Percentiles rank a stretch among this genome's conserved stretches.
phyloP scores from a whole-genome alignment of 2,113 vertebrate genomes.

The Colaptes auratus region DNA sequence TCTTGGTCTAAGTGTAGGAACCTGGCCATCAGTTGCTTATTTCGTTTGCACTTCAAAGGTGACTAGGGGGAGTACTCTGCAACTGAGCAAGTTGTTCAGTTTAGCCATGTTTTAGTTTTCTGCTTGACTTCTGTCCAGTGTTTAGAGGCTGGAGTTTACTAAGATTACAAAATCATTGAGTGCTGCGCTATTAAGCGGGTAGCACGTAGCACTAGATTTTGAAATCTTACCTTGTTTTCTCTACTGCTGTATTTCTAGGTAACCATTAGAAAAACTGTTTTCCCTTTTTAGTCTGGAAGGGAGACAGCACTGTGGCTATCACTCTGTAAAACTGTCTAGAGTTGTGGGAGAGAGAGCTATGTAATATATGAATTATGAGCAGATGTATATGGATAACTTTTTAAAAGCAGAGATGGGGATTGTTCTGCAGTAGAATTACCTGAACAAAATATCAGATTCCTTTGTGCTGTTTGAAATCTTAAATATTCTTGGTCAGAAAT shows the following conservation, averaged over 20 bases:
- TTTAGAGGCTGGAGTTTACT: neutral
- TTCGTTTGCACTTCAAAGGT: neutral
- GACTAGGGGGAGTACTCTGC: neutral
- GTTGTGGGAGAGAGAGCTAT: neutral
- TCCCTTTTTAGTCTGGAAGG: neutral
- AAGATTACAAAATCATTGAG: neutral
- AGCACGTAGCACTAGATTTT: neutral
- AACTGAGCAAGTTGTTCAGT: neutral
- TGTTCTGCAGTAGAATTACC: neutral
- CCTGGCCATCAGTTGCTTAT: neutral
- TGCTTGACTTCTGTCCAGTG: neutral
- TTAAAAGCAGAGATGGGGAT: neutral
- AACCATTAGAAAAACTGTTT: neutral
- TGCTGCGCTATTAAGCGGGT: neutral
- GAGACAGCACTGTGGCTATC: neutral
- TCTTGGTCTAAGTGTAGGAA: accelerated
- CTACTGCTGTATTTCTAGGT: neutral
- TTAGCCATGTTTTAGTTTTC: neutral
- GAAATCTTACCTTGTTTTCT: constrained; percentile 1
- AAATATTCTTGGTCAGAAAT: neutral
- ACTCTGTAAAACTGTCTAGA: neutral
- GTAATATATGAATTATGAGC: neutral
- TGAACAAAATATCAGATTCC: neutral
- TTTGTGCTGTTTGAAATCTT: neutral
- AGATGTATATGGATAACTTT: neutral